phyloP scores from a whole-genome alignment of 2,888 invertebrate species.

The Nephrotoma flavescens region DNA sequence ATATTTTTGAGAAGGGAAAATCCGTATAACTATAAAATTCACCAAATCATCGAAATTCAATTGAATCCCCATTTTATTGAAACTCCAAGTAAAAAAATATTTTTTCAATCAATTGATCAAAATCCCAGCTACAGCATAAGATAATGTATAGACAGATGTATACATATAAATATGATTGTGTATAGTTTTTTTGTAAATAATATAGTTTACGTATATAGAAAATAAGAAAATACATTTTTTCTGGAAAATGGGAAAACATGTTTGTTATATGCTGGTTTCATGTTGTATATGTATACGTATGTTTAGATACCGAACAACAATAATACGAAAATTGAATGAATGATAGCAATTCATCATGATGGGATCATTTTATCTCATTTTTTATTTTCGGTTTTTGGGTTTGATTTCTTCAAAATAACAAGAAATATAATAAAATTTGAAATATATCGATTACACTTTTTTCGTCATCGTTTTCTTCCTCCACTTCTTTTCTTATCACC shows the following conservation, averaged over 20 bases:
- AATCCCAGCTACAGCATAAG: not conserved
- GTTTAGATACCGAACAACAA: not conserved
- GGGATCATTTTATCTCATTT: not conserved
- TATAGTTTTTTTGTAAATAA: not conserved
- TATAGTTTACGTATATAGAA: not conserved
- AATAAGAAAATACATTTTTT: not conserved
- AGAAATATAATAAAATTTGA: not conserved
- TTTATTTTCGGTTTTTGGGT: not conserved
- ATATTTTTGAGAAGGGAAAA: not conserved
- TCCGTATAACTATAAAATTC: not conserved
- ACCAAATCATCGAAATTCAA: not conserved
- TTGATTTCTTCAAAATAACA: not conserved
- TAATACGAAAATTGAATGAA: not conserved
- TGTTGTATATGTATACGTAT: not conserved
- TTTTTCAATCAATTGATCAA: not conserved
- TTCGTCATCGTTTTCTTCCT: not conserved
- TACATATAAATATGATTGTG: not conserved
- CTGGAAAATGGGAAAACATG: not conserved
- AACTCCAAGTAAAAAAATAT: not conserved
- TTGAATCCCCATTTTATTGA: not conserved
- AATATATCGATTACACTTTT: not conserved
- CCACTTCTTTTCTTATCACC: not conserved
- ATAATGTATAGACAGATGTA: not conserved
- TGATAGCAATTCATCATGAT: slow-evolving; percentile 4
- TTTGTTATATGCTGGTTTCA: not conserved